Evolutionary conservation across 2,113 vertebrate genomes (phyloP), one percentile per base, ranked within the genome.

Genomic region (Gasterosteus aculeatus): DNA sequence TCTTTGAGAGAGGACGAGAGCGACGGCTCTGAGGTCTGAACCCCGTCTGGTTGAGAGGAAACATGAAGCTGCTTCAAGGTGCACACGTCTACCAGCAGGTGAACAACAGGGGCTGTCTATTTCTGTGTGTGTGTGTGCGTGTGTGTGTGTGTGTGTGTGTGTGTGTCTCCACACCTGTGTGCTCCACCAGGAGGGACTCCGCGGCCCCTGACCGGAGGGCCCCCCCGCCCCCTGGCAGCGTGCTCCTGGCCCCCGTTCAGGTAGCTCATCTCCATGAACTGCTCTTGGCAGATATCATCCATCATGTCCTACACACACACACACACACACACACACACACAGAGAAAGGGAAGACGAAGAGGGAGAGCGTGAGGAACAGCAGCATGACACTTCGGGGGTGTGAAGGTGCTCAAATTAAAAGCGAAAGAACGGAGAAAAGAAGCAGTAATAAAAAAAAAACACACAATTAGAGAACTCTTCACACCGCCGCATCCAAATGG

Each of bases 241-340:
- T 96, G 97, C 67, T 95, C 94, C 16, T 97, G 97, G 57, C 96
- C 96, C 29, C 97, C 98, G 5, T 99, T 99, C 88, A 99, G 94
- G 83, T 98, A 99, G 72, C 96, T 94, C 88, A 99, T 95, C 92
- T 99, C 97, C 95, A 99, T 93, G 92, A 99, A 98, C 78, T 99
- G 97, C 82, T 98, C 97, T 88, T 98, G 97, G 88, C 97, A 98
- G 93, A 99, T 98, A 89, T 99, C 97, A 90, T 99, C 97, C 96
- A 98, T 99, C 97, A 98, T 96, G 67, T 99, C 97, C 97, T 98
- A 75, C 73, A 84, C 39, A 38, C 14, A 47, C 42, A 42, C 51
- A 49, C 41, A 41, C 65, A 54, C 51, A 70, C 68, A 71, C 18
- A 70, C 38, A 44, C 67, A 70, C 16, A 69, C 49, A 46, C 7